Conservation (phyloP, 1,140 invertebrate genomes). For the Lepidurus apus region DNA sequence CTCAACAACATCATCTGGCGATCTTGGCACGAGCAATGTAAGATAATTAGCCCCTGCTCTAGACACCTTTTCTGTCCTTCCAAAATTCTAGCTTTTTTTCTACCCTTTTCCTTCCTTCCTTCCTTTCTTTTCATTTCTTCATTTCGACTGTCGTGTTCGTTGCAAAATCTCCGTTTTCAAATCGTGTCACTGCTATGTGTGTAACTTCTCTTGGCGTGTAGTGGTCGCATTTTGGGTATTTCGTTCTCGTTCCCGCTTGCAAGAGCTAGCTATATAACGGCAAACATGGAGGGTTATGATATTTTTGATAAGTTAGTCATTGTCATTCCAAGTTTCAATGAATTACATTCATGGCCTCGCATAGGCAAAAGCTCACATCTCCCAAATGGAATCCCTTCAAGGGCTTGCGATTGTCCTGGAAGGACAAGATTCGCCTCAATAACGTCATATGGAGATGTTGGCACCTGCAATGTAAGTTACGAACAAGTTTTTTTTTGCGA, state of each 20-base stretch:
- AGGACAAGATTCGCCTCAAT: constrained; percentile 97
- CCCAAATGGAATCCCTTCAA: constrained; percentile 99
- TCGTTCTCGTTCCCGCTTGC: no score
- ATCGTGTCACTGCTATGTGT: no score
- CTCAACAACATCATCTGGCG: constrained; percentile 99
- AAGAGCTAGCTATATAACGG: no score
- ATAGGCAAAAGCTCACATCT: constrained; percentile 92
- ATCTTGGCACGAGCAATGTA: constrained; percentile 99
- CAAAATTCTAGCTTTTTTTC: not conserved
- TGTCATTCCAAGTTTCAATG: not conserved
- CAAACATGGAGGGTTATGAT: not conserved
- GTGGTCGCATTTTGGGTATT: no score
- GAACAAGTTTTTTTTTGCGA: constrained; percentile 4
- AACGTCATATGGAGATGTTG: constrained; percentile 99
- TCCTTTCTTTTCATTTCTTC: not conserved
- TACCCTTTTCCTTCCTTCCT: not conserved
- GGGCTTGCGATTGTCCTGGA: constrained; percentile 91
- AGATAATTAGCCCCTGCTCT: constrained; percentile 47
- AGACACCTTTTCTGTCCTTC: not conserved
- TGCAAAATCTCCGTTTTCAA: no score
- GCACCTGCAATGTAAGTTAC: constrained; percentile 96
- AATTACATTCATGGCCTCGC: constrained; percentile 44
- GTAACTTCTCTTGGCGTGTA: no score
- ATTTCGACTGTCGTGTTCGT: no score
- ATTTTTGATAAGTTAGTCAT: not conserved